Evolutionary conservation across 2,888 invertebrate species (phyloP), one percentile per base, ranked within the genome.

Genomic region (Eupithecia centaureata): DNA sequence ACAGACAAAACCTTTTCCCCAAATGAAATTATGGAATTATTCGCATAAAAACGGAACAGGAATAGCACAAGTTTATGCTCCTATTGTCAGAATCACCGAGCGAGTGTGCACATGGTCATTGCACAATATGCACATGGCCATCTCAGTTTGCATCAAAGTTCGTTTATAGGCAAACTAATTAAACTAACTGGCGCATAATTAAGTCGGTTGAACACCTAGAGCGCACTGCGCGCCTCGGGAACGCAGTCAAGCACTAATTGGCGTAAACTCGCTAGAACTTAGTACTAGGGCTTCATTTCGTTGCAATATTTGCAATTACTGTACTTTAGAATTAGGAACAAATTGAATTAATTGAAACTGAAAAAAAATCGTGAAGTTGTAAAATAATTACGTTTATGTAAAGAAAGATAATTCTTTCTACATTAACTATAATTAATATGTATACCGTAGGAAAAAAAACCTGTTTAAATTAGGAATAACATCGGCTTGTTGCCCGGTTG

Each of bases 191-290:
- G 65, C 62, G 47, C 67, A 65, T 71, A 65, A 65, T 68, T 58
- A 62, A 67, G 62, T 67, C 59, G 51, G 52, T 63, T 64, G 60
- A 62, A 54, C 62, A 65, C 69, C 62, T 60, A 28, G 60, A 60
- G 60, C 62, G 59, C 61, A 63, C 54, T 18, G 42, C 15, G 54
- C 56, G 57, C 61, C 59, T 32, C 27, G 22, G 59, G 61, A 66
- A 33, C 52, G 64, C 64, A 63, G 63, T 30, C 30, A 35, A n/a
- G 62, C 64, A 63, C 63, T 75, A 75, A 73, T 75, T 73, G 67
- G 69, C 57, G 59, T 58, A 51, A 71, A 71, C 67, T 68, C 54
- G 32, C 54, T 63, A 54, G 35, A 68, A 61, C 58, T 61, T 42
- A 57, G 57, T 63, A 64, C 58, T 59, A 61, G 0, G 30, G 58